phyloP scores from a whole-genome alignment of 2,888 invertebrate species.

The Calliphora vomitoria region DNA sequence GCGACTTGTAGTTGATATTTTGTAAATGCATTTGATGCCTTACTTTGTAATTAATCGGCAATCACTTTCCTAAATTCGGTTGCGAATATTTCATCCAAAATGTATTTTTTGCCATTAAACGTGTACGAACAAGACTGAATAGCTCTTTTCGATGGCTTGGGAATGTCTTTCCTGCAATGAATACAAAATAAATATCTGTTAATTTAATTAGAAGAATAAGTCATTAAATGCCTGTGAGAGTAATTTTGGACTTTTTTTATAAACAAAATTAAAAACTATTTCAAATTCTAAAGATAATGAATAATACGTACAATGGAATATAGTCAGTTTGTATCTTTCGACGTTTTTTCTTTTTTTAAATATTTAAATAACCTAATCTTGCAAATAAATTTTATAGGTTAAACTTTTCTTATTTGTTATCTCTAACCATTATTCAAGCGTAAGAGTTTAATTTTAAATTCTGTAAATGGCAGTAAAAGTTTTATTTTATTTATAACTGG shows the following conservation, averaged over 20 bases:
- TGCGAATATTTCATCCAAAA: no score
- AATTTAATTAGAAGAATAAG: no score
- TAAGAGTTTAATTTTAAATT: slow-evolving; percentile 43
- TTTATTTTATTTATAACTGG: slow-evolving; percentile 32
- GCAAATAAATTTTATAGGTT: slow-evolving; percentile 35
- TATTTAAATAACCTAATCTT: slow-evolving; percentile 15
- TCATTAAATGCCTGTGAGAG: no score
- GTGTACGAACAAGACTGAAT: background rate
- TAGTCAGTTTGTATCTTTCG: background rate
- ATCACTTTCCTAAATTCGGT: no score
- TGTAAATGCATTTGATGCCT: background rate
- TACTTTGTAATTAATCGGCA: background rate
- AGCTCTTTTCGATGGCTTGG: background rate
- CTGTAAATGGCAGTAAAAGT: slow-evolving; percentile 47
- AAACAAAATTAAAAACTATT: no score
- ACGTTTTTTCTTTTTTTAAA: background rate
- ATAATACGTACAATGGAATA: background rate
- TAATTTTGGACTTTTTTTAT: no score
- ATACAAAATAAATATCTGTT: no score
- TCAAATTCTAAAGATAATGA: background rate
- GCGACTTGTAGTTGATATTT: background rate
- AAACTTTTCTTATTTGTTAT: slow-evolving; percentile 12
- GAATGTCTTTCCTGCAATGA: background rate
- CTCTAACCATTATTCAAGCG: slow-evolving; percentile 37
- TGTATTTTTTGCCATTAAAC: no score